phyloP scores from a whole-genome alignment of 2,797 vertebrate species.

The Crypturellus tataupa region DNA sequence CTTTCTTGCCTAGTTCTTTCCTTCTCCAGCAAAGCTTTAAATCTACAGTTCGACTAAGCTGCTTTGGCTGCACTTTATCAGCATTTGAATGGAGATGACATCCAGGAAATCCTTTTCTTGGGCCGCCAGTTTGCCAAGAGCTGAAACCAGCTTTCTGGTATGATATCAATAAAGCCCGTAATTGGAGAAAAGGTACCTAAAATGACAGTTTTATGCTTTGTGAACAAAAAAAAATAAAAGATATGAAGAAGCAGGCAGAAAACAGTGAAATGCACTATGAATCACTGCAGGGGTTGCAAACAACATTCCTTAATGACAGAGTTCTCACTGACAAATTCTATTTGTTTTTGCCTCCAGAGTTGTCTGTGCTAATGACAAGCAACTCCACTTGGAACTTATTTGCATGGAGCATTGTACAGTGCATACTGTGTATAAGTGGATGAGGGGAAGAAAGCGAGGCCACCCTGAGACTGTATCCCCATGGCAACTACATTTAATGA shows the following conservation, averaged over 20 bases:
- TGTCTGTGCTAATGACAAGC: conserved; percentile 39
- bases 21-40: not conserved
- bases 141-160: not conserved
- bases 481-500: conserved; percentile 34
- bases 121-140: not conserved
- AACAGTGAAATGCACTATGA: conserved; percentile 29
- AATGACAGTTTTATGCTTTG: not conserved
- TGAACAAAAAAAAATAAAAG: not conserved
- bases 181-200: not conserved
- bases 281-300: conserved; percentile 44
- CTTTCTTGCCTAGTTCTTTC: not conserved
- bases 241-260: conserved; percentile 14
- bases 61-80: not conserved
- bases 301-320: conserved; percentile 48
- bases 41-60: not conserved
- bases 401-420: conserved; percentile 37
- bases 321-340: conserved; percentile 43
- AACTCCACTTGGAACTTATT: conserved; percentile 37
- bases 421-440: conserved; percentile 18
- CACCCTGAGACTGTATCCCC: conserved; percentile 29
- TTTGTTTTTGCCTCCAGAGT: conserved; percentile 47
- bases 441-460: conserved; percentile 6
- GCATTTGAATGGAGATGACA: conserved; percentile 8
- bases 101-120: conserved; percentile 14
- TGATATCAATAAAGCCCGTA: conserved; percentile 13